Base-by-base conservation (phyloP, 2,888 invertebrate genomes). In the Orchesellides sinensis region DNA sequence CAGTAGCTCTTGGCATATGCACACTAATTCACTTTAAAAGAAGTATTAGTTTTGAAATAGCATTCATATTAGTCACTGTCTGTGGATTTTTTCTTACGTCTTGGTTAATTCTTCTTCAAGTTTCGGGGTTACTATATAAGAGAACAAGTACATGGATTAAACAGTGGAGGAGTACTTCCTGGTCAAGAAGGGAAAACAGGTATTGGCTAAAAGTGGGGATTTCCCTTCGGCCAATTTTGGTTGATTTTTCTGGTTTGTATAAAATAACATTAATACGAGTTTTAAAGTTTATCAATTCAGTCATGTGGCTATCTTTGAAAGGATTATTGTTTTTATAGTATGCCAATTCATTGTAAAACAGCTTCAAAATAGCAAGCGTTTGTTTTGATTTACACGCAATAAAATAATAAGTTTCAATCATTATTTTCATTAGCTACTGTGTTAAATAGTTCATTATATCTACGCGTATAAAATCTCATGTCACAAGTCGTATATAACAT, bases 171-270 rank as follows among this genome's bases (percentile, higher is more conserved):
- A 27, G 25, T 12, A 5, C 32, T 10, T 12, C 2, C 6, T 69
- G 69, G 69, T 19, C 19, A 1, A 29, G 69, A 8, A 3, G 14
- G 0, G 17, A 69, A 8, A 69, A 35, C 14, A 1, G 0, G 14
- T 69, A 69, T 52, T 69, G 69, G 12, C 17, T 19, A 21, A 69
- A 52, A 27, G 35, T 52, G 10, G 69, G 49, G 8, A 27, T 6
- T 2, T 52, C 14, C 17, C 32, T 69, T 2, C 25, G 29, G 19
- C 69, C 69, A 2, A 14, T 52, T 32, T n/a, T 17, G 2, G 1
- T 52, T 5, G 52, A 69, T 25, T 69, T 69, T 35, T 69, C 69
- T 8, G 69, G 69, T 2, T 54, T 5, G 23, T 52, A 69, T 45
- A 69, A 69, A 29, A 32, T 69, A 2, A 52, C 52, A 4, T 19